Percentiles rank a stretch among this genome's conserved stretches.
phyloP scores from a whole-genome alignment of 1,140 invertebrate genomes.

The Penaeus indicus region DNA sequence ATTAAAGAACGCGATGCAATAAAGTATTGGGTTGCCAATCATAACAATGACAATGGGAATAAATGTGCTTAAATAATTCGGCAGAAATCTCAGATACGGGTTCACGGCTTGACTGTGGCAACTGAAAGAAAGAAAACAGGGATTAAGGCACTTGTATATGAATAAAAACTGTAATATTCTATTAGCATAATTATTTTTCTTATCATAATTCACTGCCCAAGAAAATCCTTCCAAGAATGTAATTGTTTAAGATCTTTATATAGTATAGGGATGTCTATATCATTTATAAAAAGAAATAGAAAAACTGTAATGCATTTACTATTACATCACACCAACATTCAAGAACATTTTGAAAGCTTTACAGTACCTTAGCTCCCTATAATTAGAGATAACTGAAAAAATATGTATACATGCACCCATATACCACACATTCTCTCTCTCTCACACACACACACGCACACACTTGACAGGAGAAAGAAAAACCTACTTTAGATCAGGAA shows the following conservation, averaged over 20 bases:
- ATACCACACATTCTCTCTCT: not conserved
- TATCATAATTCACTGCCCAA: not conserved
- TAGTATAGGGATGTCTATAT: too few relatives aligned
- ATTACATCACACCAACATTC: too few relatives aligned
- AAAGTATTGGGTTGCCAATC: conserved; percentile 82
- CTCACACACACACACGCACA: too few relatives aligned
- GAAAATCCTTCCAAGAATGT: too few relatives aligned
- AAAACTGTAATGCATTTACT: too few relatives aligned
- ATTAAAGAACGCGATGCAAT: conserved; percentile 73
- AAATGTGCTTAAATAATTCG: conserved; percentile 84
- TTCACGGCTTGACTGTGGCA: conserved; percentile 79
- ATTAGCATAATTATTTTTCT: not conserved
- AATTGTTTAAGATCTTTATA: too few relatives aligned
- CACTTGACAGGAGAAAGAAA: not conserved
- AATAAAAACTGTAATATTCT: not conserved
- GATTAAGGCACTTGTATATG: not conserved
- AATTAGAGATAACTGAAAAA: not conserved
- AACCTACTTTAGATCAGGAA: conserved; percentile 82
- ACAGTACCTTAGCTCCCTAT: too few relatives aligned
- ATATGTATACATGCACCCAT: not conserved
- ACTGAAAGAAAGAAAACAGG: conserved; percentile 73
- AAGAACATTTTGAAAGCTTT: too few relatives aligned
- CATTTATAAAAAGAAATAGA: too few relatives aligned
- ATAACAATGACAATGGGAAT: conserved; percentile 81
- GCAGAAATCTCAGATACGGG: conserved; percentile 79